Base-by-base conservation (phyloP, 2,888 invertebrate species). In the Thyatira batis region DNA sequence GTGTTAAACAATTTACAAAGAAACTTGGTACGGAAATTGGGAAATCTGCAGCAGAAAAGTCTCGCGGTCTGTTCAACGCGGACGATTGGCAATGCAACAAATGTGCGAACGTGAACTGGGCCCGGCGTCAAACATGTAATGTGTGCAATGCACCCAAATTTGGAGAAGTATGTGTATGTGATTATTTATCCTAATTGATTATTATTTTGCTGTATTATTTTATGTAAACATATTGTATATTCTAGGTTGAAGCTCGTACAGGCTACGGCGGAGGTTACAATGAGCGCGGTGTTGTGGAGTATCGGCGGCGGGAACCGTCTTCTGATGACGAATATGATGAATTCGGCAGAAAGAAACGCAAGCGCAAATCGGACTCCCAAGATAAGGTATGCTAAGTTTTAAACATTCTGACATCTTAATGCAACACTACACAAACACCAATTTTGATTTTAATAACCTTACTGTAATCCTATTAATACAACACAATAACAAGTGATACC, bases 91-190 rank as follows among this genome's bases (percentile, higher is more conserved):
- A 98, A 82, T 99, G 99, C 87, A 98, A 97, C 87, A 99, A 99
- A 85, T 99, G 99, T 92, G 99, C 99, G n/a, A 99, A 99, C 88
- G 99, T 99, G 10, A 99, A 99, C 87, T 98, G 98, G 99, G 99
- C 99, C 21, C 93, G 98, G 61, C 93, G 99, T 53, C 96, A 96
- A 77, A 97, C 97, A 52, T 99, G 99, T 89, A 99, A 99, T 87
- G 97, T 99, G 93, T 99, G 99, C 87, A 99, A 99, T 92, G 98
- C 99, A 3, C 98, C 99, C 0, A 99, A 99, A 89, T 97, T 98
- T 84, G 98, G 97, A 17, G 98, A 98, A 89, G 96, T 98, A 57
- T 95, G 97, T 68, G 57, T 53, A 45, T 33, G 27, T 17, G 10
- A 21, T n/a, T 50, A 48, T 46, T 46, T 49, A 21, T 20, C 45